Evolutionary conservation across 1,140 invertebrate genomes (phyloP).

Genomic region (Anastrepha ludens): DNA sequence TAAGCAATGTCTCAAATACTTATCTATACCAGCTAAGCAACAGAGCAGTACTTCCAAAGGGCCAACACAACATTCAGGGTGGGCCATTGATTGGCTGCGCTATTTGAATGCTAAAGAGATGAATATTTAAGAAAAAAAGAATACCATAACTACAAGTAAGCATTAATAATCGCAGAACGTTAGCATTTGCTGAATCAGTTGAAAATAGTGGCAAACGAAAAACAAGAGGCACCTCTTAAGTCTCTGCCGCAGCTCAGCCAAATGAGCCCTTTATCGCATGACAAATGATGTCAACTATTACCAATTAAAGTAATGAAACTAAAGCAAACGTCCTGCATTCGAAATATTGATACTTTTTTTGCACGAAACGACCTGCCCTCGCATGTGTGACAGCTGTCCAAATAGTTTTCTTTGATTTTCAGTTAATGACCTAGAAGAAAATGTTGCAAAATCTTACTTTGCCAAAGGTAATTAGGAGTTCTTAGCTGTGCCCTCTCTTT

Average conservation of each 20-base stretch:
- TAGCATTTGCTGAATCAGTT: too few relatives aligned
- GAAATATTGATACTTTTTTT: background rate
- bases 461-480: background rate
- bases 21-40: background rate
- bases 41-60: background rate
- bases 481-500: background rate
- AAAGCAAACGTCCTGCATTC: background rate
- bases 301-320: background rate
- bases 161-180: background rate
- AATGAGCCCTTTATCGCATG: background rate
- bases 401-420: background rate
- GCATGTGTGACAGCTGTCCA: background rate
- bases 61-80: background rate
- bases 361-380: background rate
- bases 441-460: background rate
- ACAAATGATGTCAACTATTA: constrained; percentile 8
- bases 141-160: background rate
- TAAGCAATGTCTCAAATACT: background rate
- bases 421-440: background rate
- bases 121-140: background rate
- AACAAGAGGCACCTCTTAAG: background rate
- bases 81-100: background rate
- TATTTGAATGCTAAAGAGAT: constrained; percentile 4
- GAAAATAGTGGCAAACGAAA: background rate
- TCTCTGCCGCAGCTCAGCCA: background rate